Conservation (phyloP, 2,797 vertebrate genomes). For the Miichthys miiuy region DNA sequence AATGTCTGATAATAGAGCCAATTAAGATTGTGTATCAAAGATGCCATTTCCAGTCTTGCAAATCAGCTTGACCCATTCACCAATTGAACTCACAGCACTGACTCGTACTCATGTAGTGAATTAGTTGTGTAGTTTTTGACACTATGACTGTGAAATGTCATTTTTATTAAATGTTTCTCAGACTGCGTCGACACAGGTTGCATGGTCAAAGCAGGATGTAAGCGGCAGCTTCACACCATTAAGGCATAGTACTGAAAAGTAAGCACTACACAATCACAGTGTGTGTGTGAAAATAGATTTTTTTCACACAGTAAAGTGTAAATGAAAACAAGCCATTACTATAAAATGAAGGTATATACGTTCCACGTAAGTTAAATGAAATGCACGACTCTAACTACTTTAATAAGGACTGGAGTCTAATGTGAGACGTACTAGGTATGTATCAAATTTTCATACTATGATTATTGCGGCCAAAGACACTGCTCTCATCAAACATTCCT, state of each 20-base stretch:
- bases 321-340: neutral
- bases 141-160: neutral
- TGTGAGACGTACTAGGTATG: neutral
- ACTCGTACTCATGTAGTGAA: neutral
- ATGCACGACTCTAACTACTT: neutral
- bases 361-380: neutral
- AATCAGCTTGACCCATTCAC: neutral
- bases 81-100: neutral
- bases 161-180: neutral
- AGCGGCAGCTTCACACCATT: neutral
- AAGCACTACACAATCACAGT: neutral
- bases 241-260: neutral
- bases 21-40: constrained; percentile 11
- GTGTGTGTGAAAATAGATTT: neutral
- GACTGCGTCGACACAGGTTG: neutral
- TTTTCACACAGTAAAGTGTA: neutral
- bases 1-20: neutral
- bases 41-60: neutral
- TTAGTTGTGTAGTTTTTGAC: neutral
- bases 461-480: neutral
- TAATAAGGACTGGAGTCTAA: neutral
- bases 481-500: neutral
- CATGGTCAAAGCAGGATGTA: neutral
- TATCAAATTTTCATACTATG: neutral
- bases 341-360: neutral